These are phyloP conservation scores for Pachyramphus minor DNA, from an alignment of 2,113 vertebrate genomes.

Conservation along the genomic window DNA sequence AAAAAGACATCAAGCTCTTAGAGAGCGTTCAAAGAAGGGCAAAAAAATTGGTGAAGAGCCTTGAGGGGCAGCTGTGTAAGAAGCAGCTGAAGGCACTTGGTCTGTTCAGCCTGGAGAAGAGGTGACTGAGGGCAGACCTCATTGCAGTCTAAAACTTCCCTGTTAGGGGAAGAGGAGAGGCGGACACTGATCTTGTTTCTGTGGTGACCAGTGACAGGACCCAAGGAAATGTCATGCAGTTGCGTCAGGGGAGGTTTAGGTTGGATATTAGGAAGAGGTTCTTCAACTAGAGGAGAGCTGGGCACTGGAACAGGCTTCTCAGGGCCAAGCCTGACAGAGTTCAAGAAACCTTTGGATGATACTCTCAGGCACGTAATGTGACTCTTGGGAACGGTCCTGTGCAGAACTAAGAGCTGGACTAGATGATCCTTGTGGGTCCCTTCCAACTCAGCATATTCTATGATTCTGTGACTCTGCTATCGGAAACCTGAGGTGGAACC, in stretches of 20 bases:
- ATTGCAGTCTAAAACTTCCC: neutral
- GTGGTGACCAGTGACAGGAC: neutral
- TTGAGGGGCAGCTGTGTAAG: neutral
- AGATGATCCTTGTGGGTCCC: neutral
- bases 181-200: neutral
- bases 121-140: neutral
- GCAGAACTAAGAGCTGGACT: neutral
- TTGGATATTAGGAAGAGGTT: neutral
- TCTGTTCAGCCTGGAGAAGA: neutral
- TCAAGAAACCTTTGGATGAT: neutral
- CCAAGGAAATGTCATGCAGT: neutral
- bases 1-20: neutral
- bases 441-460: neutral
- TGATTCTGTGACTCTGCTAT: neutral
- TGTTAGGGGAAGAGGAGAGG: neutral
- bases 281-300: neutral
- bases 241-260: neutral
- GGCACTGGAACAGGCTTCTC: neutral
- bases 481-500: neutral
- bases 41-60: neutral
- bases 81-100: neutral
- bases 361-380: neutral
- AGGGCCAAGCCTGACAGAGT: neutral
- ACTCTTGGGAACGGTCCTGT: neutral
- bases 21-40: neutral